Conservation (phyloP, 2,888 invertebrate genomes). For the Endotricha flammealis region DNA sequence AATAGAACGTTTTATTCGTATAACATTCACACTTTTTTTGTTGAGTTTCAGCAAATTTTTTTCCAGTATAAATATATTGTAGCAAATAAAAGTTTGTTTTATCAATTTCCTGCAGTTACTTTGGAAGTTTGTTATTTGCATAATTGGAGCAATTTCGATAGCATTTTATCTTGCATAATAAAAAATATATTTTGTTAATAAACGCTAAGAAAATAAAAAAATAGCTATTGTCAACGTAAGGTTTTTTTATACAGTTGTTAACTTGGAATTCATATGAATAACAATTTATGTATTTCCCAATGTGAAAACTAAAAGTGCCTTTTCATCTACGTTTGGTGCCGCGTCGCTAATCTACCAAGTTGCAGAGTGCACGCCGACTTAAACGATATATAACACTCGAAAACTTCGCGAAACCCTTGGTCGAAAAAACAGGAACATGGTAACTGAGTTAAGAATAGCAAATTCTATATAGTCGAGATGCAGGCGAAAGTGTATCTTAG, state of each 20-base stretch:
- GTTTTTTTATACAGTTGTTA: too few species aligned
- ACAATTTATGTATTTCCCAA: too few species aligned
- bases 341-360: constrained; percentile 9
- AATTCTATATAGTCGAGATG: constrained; percentile 14
- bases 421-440: constrained; percentile 41
- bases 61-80: not conserved
- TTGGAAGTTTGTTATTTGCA: constrained; percentile 1
- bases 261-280: too few species aligned
- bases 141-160: constrained; percentile 1
- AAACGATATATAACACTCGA: constrained; percentile 43
- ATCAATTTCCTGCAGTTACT: constrained; percentile 10
- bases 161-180: too few species aligned
- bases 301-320: constrained; percentile 23
- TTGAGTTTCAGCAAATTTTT: constrained; percentile 9
- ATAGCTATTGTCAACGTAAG: too few species aligned
- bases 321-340: constrained; percentile 5
- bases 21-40: not conserved
- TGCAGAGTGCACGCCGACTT: constrained; percentile 21
- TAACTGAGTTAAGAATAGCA: constrained; percentile 41
- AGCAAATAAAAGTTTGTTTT: not conserved
- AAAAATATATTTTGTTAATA: too few species aligned
- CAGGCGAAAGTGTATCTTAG: constrained; percentile 24
- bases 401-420: constrained; percentile 35
- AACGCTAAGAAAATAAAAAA: too few species aligned
- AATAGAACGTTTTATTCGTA: not conserved